Percentiles rank a stretch among this genome's conserved stretches.
phyloP scores from a whole-genome alignment of 2,888 invertebrate species.

The Ennomos quercinarius region DNA sequence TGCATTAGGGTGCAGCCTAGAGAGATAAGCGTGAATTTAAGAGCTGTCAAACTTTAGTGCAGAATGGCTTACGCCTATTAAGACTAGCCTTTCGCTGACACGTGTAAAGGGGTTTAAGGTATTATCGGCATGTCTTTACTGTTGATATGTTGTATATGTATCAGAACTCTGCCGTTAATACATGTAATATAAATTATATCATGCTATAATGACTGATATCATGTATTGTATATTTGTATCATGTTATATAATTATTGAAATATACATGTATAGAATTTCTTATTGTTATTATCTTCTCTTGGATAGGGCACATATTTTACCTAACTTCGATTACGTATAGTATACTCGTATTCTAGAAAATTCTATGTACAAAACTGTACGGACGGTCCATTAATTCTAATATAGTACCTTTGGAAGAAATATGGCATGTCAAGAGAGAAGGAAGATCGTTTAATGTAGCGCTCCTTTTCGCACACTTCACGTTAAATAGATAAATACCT shows the following conservation, averaged over 20 bases:
- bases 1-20: too few relatives aligned
- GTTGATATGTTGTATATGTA: background rate
- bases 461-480: background rate
- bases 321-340: conserved; percentile 1
- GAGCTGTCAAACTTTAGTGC: too few relatives aligned
- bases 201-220: conserved; percentile 65
- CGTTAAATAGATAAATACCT: too few relatives aligned
- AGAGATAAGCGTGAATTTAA: too few relatives aligned
- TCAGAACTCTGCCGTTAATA: conserved; percentile 57
- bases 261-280: conserved; percentile 50
- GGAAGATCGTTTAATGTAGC: background rate
- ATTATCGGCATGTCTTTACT: background rate
- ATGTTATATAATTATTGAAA: conserved; percentile 45
- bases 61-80: too few relatives aligned
- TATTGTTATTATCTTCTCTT: conserved; percentile 51
- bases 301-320: conserved; percentile 39
- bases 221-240: conserved; percentile 76
- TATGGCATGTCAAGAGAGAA: background rate
- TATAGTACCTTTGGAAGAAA: conserved; percentile 1
- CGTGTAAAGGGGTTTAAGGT: background rate
- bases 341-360: conserved; percentile 9
- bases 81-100: background rate
- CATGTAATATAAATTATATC: conserved; percentile 40
- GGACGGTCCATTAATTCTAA: conserved; percentile 33
- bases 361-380: conserved; percentile 21